Percentiles rank a stretch among this genome's conserved stretches.
These are phyloP conservation scores for Yponomeuta evonymella DNA, from an alignment of 2,888 invertebrate genomes.

Conservation along the genomic window DNA sequence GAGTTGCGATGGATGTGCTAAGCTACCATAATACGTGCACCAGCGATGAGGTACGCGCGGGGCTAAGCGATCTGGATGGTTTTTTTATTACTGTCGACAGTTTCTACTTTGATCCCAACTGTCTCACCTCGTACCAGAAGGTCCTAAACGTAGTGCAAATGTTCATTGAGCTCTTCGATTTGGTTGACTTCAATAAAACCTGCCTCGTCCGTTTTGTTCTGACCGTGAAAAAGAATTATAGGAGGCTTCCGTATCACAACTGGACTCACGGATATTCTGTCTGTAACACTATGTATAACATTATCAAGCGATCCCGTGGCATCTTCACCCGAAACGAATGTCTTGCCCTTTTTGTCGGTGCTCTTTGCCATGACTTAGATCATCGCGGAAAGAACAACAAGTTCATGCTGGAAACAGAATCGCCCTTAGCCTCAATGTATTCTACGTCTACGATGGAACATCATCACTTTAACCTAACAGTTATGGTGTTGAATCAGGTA, in stretches of 20 bases:
- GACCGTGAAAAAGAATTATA: conserved; percentile 90
- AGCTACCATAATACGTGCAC: conserved; percentile 89
- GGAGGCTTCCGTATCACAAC: conserved; percentile 90
- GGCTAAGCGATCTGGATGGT: conserved; percentile 33
- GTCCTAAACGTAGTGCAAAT: conserved; percentile 83
- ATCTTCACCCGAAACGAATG: conserved; percentile 78
- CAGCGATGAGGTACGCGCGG: conserved; percentile 79
- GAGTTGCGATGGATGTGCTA: conserved; percentile 87
- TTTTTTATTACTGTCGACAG: conserved; percentile 42
- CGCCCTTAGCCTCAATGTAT: conserved; percentile 89
- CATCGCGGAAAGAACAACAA: conserved; percentile 92
- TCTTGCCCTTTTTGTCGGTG: conserved; percentile 85
- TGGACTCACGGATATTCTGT: conserved; percentile 93
- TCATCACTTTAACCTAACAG: conserved; percentile 92
- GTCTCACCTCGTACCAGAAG: conserved; percentile 82
- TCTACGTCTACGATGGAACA: conserved; percentile 92
- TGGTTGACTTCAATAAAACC: conserved; percentile 79
- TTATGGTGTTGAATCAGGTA: conserved; percentile 88
- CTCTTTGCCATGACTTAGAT: conserved; percentile 90
- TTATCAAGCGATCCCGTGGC: conserved; percentile 76
- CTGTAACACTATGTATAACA: conserved; percentile 87
- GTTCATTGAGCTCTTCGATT: conserved; percentile 84
- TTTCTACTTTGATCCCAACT: conserved; percentile 84
- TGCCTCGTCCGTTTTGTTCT: conserved; percentile 83
- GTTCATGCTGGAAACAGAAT: conserved; percentile 88